Evolutionary conservation across 2,797 vertebrate species (phyloP).

Genomic region (Craterocephalus amniculus): DNA sequence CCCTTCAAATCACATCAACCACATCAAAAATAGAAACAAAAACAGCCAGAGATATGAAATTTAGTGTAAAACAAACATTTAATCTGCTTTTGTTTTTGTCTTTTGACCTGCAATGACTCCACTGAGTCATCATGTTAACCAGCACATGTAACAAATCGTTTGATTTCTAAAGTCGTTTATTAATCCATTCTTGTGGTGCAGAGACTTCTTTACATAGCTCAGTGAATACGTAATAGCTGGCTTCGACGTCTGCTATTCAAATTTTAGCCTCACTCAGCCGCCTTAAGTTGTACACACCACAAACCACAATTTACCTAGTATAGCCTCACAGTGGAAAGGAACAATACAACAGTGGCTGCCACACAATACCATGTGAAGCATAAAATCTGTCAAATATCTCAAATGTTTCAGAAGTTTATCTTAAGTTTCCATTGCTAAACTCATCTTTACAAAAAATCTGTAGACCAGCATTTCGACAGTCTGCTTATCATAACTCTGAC

Average conservation of each 20-base stretch:
- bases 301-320: conserved; percentile 51
- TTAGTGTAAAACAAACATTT: conserved; percentile 5
- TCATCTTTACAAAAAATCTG: neutral
- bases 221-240: conserved; percentile 56
- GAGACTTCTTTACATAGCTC: conserved; percentile 59
- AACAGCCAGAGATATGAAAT: neutral
- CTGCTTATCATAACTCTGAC: conserved; percentile 10
- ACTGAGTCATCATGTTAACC: neutral
- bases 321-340: conserved; percentile 27
- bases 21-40: neutral
- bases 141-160: conserved; percentile 5
- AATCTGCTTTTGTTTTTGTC: neutral
- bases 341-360: conserved; percentile 5
- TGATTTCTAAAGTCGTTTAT: neutral
- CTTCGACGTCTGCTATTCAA: conserved; percentile 71
- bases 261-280: conserved; percentile 62
- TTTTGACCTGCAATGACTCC: neutral
- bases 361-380: conserved; percentile 7
- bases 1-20: conserved; percentile 1
- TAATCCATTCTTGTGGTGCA: conserved; percentile 42
- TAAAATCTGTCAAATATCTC: neutral
- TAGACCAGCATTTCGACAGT: conserved; percentile 14
- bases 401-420: conserved; percentile 22
- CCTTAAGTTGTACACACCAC: conserved; percentile 50
- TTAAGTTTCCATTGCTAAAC: neutral